Conservation (phyloP, 92 coral and sea anemone genomes). For the Isaurus tuberculatus region DNA sequence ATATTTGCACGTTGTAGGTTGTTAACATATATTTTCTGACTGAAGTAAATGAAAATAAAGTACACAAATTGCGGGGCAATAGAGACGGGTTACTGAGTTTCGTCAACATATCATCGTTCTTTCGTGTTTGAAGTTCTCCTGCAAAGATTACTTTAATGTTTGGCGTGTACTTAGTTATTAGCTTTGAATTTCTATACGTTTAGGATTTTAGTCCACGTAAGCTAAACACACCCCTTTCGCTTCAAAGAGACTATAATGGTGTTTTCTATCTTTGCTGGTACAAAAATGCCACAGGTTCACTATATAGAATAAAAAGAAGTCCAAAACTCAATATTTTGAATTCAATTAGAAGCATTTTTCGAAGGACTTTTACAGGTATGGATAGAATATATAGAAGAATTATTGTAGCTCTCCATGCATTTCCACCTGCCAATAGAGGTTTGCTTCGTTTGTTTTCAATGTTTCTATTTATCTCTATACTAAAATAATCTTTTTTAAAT, state of each 20-base stretch:
- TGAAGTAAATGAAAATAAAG: slow-evolving; percentile 53
- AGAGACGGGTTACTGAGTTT: slow-evolving; percentile 31
- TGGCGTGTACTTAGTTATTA: slow-evolving; percentile 25
- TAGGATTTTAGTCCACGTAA: neutral
- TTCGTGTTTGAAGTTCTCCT: slow-evolving; percentile 34
- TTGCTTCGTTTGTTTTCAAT: no score
- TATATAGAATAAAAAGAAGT: neutral
- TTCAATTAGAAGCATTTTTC: neutral
- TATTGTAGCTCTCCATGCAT: no score
- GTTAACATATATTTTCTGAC: slow-evolving; percentile 74
- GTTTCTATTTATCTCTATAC: no score
- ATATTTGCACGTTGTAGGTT: slow-evolving; percentile 87
- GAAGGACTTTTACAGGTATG: neutral
- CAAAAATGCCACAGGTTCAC: neutral
- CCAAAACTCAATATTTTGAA: no score
- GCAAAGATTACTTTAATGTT: slow-evolving; percentile 30
- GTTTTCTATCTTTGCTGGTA: neutral
- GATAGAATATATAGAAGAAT: no score
- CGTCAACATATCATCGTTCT: slow-evolving; percentile 43
- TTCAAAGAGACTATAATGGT: neutral
- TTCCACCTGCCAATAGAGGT: no score
- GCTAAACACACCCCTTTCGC: neutral
- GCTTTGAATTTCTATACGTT: slow-evolving; percentile 8
- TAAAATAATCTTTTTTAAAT: no score
- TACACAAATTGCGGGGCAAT: slow-evolving; percentile 57